A percentile compares a stretch with the other conserved stretches of the same genome.
These are phyloP conservation scores for Melospiza georgiana DNA, from an alignment of 2,113 vertebrate genomes.

Conservation along the genomic window DNA sequence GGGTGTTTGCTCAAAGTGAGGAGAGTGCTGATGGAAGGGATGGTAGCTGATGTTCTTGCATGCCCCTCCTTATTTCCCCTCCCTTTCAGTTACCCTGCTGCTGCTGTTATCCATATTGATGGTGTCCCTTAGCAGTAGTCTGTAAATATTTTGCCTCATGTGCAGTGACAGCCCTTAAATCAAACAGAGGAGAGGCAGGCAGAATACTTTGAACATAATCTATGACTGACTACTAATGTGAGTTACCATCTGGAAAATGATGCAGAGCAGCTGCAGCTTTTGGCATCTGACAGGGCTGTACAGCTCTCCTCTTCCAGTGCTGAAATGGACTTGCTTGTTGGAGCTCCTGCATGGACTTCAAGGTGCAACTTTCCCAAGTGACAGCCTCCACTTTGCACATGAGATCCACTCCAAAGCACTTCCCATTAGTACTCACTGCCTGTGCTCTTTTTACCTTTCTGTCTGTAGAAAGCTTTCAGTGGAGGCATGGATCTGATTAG, in stretches of 20 bases:
- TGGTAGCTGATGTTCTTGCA: background rate
- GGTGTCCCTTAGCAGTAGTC: constrained; percentile 6
- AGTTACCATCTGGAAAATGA: constrained; percentile 44
- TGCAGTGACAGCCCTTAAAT: constrained; percentile 23
- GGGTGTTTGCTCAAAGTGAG: background rate
- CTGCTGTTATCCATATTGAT: background rate
- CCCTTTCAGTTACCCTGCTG: background rate
- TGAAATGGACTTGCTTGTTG: background rate
- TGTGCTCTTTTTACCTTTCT: background rate
- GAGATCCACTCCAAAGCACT: background rate
- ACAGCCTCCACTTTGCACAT: fast-evolving
- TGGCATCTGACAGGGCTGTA: background rate
- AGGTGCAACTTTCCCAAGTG: background rate
- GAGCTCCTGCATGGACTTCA: background rate
- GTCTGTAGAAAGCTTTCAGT: background rate
- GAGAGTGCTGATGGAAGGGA: background rate
- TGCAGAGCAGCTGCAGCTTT: constrained; percentile 51
- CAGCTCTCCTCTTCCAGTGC: background rate
- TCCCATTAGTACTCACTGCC: background rate
- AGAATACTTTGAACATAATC: constrained; percentile 14
- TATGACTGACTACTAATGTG: constrained; percentile 33
- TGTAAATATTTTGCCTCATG: constrained; percentile 50
- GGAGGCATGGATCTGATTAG: background rate
- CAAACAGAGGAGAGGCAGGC: background rate
- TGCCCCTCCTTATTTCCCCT: background rate